phyloP scores from a whole-genome alignment of 2,113 vertebrate genomes.

The Paraplagusia blochii region DNA sequence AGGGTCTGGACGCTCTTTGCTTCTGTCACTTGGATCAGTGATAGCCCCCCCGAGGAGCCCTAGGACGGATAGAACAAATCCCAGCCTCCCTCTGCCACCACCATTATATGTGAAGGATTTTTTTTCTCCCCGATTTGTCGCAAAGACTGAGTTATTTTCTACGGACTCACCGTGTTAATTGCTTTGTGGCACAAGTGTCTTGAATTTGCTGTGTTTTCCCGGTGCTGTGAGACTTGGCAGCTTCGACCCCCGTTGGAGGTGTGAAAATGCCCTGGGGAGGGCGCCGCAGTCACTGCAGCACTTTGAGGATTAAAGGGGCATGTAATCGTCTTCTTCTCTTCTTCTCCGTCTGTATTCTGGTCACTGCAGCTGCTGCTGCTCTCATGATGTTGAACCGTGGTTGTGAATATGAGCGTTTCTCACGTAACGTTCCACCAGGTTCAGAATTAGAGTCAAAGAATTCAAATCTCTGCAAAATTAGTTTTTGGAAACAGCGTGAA shows the following conservation, averaged over 20 bases:
- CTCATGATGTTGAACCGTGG: neutral
- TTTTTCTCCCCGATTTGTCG: constrained; percentile 10
- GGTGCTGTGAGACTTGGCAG: constrained; percentile 27
- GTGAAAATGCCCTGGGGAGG: constrained; percentile 52
- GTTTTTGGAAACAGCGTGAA: no score
- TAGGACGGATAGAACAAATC: constrained; percentile 32
- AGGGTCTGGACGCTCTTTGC: constrained; percentile 32
- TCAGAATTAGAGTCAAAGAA: no score
- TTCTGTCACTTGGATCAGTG: constrained; percentile 41
- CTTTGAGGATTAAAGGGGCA: constrained; percentile 55
- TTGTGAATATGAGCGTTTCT: no score
- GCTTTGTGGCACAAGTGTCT: constrained; percentile 49
- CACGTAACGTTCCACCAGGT: no score
- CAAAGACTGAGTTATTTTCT: constrained; percentile 42
- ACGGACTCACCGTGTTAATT: constrained; percentile 57
- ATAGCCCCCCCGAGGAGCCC: constrained; percentile 41
- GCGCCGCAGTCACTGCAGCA: constrained; percentile 26
- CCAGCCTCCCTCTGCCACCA: neutral
- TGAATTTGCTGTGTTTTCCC: constrained; percentile 27
- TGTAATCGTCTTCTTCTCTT: constrained; percentile 56
- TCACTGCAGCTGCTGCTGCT: constrained; percentile 14
- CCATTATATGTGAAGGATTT: no score
- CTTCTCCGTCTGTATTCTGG: constrained; percentile 23
- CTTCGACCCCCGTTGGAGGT: constrained; percentile 52
- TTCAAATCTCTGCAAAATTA: no score